phyloP scores from a whole-genome alignment of 2,888 invertebrate genomes.

The Tortrix viridana region DNA sequence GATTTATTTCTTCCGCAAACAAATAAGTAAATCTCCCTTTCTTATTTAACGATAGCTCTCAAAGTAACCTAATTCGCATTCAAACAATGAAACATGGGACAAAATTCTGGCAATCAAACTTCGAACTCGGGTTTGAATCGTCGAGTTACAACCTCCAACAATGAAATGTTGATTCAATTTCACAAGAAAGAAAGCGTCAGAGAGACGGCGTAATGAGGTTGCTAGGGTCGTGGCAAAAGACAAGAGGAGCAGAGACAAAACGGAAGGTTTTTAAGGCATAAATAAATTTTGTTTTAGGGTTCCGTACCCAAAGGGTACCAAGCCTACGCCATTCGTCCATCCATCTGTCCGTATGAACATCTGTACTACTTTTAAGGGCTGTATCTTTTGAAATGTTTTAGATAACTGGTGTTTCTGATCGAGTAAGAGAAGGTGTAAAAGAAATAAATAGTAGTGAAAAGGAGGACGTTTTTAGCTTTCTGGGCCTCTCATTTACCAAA shows the following conservation, averaged over 20 bases:
- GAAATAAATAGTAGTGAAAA: no score
- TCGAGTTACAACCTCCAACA: slow-evolving; percentile 65
- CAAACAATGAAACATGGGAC: slow-evolving; percentile 21
- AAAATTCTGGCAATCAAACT: slow-evolving; percentile 58
- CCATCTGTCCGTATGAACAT: no score
- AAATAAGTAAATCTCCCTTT: neutral
- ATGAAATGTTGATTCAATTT: slow-evolving; percentile 75
- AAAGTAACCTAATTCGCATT: slow-evolving; percentile 17
- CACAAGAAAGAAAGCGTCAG: slow-evolving; percentile 71
- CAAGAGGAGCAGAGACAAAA: slow-evolving; percentile 15
- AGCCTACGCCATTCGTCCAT: no score
- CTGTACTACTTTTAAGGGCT: no score
- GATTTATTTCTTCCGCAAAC: no score
- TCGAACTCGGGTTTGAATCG: slow-evolving; percentile 51
- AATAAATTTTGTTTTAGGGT: no score
- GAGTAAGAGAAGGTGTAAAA: no score
- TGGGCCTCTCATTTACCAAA: no score
- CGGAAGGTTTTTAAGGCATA: neutral
- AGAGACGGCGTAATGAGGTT: slow-evolving; percentile 53
- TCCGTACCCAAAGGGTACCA: no score
- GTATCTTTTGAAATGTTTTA: no score
- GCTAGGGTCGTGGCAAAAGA: slow-evolving; percentile 12
- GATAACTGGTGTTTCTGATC: no score
- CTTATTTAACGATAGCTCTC: neutral
- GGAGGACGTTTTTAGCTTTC: no score